Evolutionary conservation across 2,113 vertebrate species (phyloP), one percentile per base, ranked within the genome.

Genomic region (Acanthisitta chloris): DNA sequence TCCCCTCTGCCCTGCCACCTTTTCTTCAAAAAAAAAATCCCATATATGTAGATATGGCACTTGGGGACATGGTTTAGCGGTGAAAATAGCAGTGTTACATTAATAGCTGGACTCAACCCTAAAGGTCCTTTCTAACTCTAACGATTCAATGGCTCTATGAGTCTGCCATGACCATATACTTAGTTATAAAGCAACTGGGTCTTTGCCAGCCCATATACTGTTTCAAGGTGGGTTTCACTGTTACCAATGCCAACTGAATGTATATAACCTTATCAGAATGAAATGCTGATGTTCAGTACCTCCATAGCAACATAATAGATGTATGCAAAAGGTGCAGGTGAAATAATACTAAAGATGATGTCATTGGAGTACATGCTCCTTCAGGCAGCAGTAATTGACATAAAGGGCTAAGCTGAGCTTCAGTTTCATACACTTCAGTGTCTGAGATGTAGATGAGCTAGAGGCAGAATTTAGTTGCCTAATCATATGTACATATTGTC

Each of bases 141-240:
- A 26, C 8, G 69, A 31, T 31, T 69, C n/a, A 5, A 3, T 9
- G 20, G 40, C 54, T 48, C 62, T 62, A 10, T 13, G 25, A 76
- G 12, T 26, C 34, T 73, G 28, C 46, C 33, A 26, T 9, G 33
- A 84, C 0, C 7, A 25, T 6, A 13, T 25, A 33, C 8, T 10
- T 25, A 49, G 17, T n/a, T 42, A n/a, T 9, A 71, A 69, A 85
- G 17, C 36, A 38, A 24, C 3, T 0, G 0, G 6, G 19, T 71
- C 42, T 78, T 23, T 65, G 59, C 25, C 45, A 64, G 55, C 9
- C 49, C 52, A 11, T 8, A 17, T 19, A 45, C 28, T 29, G 18
- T 43, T 57, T 65, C 24, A 43, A 38, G 31, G 29, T 42, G 20
- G 9, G 28, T 51, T 65, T 89, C 49, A 61, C 46, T 69, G 54